These are phyloP conservation scores for Phortica variegata DNA, from an alignment of 1,140 invertebrate species.

Conservation along the genomic window DNA sequence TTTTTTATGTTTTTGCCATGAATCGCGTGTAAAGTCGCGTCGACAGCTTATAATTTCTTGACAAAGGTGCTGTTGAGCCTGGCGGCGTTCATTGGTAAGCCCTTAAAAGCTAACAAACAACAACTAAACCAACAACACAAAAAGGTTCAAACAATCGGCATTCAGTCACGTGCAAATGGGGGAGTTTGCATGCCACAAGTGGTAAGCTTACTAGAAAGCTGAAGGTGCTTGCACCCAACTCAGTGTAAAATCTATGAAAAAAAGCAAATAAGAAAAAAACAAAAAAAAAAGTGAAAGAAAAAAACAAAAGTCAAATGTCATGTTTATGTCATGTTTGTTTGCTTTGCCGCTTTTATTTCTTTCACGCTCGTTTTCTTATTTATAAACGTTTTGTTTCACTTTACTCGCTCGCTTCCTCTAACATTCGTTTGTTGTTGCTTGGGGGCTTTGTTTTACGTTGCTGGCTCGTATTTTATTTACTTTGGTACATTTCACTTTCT, in stretches of 20 bases:
- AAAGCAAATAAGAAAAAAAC: not conserved
- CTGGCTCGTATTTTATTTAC: slow-evolving; percentile 47
- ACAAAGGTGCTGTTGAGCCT: slow-evolving; percentile 54
- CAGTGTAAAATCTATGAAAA: not conserved
- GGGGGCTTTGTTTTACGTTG: slow-evolving; percentile 35
- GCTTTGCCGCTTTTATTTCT: not conserved
- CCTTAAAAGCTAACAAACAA: too few species aligned
- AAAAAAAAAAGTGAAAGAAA: slow-evolving; percentile 8
- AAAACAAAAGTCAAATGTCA: slow-evolving; percentile 49
- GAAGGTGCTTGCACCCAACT: not conserved
- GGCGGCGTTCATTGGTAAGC: too few species aligned
- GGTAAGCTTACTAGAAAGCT: not conserved
- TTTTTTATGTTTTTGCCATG: slow-evolving; percentile 41
- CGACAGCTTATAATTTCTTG: slow-evolving; percentile 44
- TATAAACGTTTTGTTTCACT: slow-evolving; percentile 24
- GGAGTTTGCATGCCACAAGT: not conserved
- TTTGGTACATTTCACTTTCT: slow-evolving; percentile 51
- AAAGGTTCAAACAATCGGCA: slow-evolving; percentile 50
- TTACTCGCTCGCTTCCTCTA: slow-evolving; percentile 10
- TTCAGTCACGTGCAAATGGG: slow-evolving; percentile 37
- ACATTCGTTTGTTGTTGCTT: slow-evolving; percentile 12
- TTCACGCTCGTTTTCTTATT: not conserved
- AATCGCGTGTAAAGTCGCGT: slow-evolving; percentile 37
- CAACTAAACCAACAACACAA: too few species aligned
- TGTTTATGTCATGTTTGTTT: slow-evolving; percentile 50